These are phyloP conservation scores for Hyperopisus bebe DNA, from an alignment of 2,113 vertebrate genomes.

Conservation along the genomic window DNA sequence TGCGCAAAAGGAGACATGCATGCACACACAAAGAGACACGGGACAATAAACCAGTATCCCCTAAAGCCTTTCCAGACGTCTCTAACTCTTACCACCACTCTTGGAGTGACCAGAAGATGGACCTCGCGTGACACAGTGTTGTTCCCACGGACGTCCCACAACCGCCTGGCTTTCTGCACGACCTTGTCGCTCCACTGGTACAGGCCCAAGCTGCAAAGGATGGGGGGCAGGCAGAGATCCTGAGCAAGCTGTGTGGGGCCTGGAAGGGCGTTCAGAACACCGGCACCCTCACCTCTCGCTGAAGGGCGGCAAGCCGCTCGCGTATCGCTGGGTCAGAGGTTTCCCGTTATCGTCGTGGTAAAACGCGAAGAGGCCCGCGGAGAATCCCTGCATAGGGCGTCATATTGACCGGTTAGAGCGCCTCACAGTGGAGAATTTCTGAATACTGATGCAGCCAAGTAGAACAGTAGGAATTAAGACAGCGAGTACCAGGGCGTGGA, in stretches of 20 bases:
- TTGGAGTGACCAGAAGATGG: constrained; percentile 81
- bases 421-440: not conserved
- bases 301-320: constrained; percentile 84
- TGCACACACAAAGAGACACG: not conserved
- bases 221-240: not conserved
- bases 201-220: constrained; percentile 74
- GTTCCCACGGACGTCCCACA: constrained; percentile 78
- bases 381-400: constrained; percentile 74
- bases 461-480: not conserved
- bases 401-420: not conserved
- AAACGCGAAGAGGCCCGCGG: constrained; percentile 93
- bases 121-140: constrained; percentile 75
- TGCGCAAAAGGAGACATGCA: not conserved
- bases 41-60: not conserved
- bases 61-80: not conserved
- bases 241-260: not conserved
- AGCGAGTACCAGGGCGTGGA: constrained; percentile 84
- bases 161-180: constrained; percentile 67
- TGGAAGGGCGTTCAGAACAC: not conserved
- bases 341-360: constrained; percentile 85
- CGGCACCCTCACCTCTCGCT: constrained; percentile 74
- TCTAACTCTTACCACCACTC: constrained; percentile 76
- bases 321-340: constrained; percentile 81
- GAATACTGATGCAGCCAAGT: not conserved
- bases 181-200: constrained; percentile 93